Conservation (phyloP, 92 coral and sea anemone species). For the Paragorgia papillata region DNA sequence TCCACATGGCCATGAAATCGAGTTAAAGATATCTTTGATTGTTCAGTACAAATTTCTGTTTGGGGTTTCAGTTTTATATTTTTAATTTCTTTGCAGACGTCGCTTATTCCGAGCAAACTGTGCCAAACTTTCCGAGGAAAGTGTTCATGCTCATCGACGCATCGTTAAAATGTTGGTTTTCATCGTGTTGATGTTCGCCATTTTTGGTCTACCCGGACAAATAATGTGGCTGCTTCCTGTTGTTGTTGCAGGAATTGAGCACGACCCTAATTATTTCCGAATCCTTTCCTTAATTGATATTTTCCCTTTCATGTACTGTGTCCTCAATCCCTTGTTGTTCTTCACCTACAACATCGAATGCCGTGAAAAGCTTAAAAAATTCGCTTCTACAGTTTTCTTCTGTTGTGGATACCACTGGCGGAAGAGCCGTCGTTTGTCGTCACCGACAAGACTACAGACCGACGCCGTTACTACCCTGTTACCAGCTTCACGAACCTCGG, state of each 20-base stretch:
- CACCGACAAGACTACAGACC: not conserved
- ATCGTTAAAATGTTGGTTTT: slow-evolving; percentile 88
- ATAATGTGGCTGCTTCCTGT: slow-evolving; percentile 72
- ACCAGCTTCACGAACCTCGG: slow-evolving; percentile 4
- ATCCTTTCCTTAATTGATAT: slow-evolving; percentile 29
- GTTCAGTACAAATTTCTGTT: too few relatives aligned
- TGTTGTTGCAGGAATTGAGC: not conserved
- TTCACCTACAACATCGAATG: slow-evolving; percentile 39
- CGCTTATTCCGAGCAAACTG: slow-evolving; percentile 16
- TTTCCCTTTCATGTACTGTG: slow-evolving; percentile 34
- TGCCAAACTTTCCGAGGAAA: slow-evolving; percentile 22
- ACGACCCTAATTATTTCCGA: not conserved
- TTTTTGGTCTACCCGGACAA: slow-evolving; percentile 90
- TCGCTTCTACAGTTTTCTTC: not conserved
- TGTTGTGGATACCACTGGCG: slow-evolving; percentile 3
- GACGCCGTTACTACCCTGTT: slow-evolving; percentile 2
- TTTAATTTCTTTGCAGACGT: slow-evolving; percentile 11
- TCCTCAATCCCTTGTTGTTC: slow-evolving; percentile 27
- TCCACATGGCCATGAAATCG: too few relatives aligned
- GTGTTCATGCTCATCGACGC: slow-evolving; percentile 23
- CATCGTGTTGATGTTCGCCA: slow-evolving; percentile 78
- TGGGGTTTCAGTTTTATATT: too few relatives aligned
- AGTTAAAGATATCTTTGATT: too few relatives aligned
- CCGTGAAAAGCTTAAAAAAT: not conserved
- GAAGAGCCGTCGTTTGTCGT: slow-evolving; percentile 11